These are phyloP conservation scores for Molossus molossus DNA, from an alignment of 2,797 vertebrate species.

Conservation along the genomic window DNA sequence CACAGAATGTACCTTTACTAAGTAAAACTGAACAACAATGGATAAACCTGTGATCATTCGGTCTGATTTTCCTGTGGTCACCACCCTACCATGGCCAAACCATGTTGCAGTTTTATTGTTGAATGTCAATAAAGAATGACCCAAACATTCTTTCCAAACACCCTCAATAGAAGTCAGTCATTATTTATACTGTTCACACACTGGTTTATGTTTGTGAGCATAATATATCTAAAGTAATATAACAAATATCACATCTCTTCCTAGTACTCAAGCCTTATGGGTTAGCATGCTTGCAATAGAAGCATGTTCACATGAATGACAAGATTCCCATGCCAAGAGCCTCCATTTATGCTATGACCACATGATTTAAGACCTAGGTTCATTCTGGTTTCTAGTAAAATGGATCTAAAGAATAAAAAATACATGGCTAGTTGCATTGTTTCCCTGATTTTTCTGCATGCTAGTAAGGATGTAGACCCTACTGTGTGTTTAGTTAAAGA, in stretches of 20 bases:
- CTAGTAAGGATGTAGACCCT: constrained; percentile 84
- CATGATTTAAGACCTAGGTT: constrained; percentile 45
- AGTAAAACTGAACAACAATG: not conserved
- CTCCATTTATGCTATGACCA: not conserved
- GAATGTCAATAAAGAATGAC: not conserved
- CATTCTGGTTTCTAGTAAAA: constrained; percentile 71
- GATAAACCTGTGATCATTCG: not conserved
- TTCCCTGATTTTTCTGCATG: constrained; percentile 85
- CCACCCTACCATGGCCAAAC: not conserved
- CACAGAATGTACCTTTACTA: not conserved
- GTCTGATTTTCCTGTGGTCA: not conserved
- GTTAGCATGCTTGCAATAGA: not conserved
- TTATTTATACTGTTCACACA: constrained; percentile 41
- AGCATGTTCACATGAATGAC: not conserved
- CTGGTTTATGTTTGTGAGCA: constrained; percentile 28
- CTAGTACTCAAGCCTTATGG: not conserved
- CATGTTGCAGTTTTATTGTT: not conserved
- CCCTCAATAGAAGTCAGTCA: not conserved
- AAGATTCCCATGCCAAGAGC: not conserved
- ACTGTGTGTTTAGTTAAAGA: constrained; percentile 80
- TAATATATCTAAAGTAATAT: not conserved
- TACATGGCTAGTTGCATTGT: constrained; percentile 81
- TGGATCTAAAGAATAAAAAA: constrained; percentile 80
- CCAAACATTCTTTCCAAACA: not conserved
- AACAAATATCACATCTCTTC: not conserved